Evolutionary conservation across 2,888 invertebrate genomes (phyloP).

Genomic region (Dasysyrphus tricinctus): DNA sequence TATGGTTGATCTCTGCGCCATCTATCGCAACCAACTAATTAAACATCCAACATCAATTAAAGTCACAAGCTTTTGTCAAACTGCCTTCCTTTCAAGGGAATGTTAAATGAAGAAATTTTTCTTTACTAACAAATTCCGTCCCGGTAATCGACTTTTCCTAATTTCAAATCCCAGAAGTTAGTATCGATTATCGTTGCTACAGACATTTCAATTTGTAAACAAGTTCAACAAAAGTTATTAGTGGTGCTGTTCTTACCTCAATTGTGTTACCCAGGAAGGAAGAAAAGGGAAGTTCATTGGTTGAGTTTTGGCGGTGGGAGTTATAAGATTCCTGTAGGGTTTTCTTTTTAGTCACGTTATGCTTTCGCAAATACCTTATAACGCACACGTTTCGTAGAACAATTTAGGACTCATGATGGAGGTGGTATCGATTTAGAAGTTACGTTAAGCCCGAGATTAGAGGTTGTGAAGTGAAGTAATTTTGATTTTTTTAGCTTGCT

Average conservation of each 20-base stretch:
- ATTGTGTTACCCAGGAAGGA: constrained; percentile 60
- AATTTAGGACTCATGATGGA: constrained; percentile 18
- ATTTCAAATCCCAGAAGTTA: constrained; percentile 22
- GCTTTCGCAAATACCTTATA: constrained; percentile 43
- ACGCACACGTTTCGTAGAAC: constrained; percentile 49
- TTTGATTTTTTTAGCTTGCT: constrained; percentile 10
- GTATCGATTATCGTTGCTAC: constrained; percentile 72
- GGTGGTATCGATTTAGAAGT: constrained; percentile 46
- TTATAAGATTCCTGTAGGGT: constrained; percentile 40
- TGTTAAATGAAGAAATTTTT: constrained; percentile 66
- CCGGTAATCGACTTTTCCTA: constrained; percentile 31
- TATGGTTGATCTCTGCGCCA: background rate
- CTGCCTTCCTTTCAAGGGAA: constrained; percentile 32
- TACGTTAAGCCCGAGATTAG: constrained; percentile 24
- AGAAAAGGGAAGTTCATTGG: constrained; percentile 57
- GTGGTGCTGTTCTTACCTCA: constrained; percentile 63
- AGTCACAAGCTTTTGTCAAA: constrained; percentile 54
- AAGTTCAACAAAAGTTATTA: constrained; percentile 56
- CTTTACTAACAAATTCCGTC: constrained; percentile 30
- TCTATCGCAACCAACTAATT: constrained; percentile 10
- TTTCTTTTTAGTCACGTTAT: constrained; percentile 59
- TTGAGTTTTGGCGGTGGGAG: constrained; percentile 34
- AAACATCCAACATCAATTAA: constrained; percentile 51
- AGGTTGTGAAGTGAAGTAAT: constrained; percentile 33
- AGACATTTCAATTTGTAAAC: constrained; percentile 72